Evolutionary conservation across 1,140 invertebrate genomes (phyloP).

Genomic region (Aphidius ervi): DNA sequence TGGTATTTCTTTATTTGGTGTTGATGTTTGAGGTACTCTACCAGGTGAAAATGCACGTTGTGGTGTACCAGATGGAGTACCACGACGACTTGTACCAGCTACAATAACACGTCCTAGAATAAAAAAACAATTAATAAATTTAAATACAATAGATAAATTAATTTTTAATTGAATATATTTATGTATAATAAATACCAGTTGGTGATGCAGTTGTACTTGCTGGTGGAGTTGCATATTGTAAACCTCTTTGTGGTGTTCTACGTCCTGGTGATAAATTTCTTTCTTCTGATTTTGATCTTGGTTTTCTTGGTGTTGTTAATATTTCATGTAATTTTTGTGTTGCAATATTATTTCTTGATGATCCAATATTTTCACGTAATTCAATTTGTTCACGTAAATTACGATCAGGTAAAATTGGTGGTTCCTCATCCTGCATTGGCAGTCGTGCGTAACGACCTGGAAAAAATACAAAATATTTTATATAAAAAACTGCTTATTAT

Average conservation of each 20-base stretch:
- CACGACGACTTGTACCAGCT: conserved; percentile 20
- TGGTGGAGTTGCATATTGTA: conserved; percentile 35
- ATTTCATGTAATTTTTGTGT: conserved; percentile 73
- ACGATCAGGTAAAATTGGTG: conserved; percentile 24
- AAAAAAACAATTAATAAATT: conserved; percentile 2
- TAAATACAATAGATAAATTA: neutral
- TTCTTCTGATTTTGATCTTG: conserved; percentile 45
- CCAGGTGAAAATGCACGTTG: conserved; percentile 34
- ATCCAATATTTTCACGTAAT: conserved; percentile 30
- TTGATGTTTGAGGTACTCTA: conserved; percentile 41
- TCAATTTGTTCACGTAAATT: conserved; percentile 19
- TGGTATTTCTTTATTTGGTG: conserved; percentile 46
- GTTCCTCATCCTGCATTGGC: conserved; percentile 35
- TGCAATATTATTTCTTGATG: conserved; percentile 60
- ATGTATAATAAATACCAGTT: conserved; percentile 30
- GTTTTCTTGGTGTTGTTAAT: conserved; percentile 65
- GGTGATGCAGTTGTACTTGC: conserved; percentile 39
- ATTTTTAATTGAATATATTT: neutral
- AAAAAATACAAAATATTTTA: conserved; percentile 7
- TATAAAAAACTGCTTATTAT: too few species aligned
- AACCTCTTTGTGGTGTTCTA: conserved; percentile 48
- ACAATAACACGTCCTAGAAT: conserved; percentile 16
- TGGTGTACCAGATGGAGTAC: conserved; percentile 38
- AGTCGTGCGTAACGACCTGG: conserved; percentile 46
- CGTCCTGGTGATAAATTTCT: conserved; percentile 42